Base-by-base conservation (phyloP, 2,113 vertebrate species). In the Clarias magur region DNA sequence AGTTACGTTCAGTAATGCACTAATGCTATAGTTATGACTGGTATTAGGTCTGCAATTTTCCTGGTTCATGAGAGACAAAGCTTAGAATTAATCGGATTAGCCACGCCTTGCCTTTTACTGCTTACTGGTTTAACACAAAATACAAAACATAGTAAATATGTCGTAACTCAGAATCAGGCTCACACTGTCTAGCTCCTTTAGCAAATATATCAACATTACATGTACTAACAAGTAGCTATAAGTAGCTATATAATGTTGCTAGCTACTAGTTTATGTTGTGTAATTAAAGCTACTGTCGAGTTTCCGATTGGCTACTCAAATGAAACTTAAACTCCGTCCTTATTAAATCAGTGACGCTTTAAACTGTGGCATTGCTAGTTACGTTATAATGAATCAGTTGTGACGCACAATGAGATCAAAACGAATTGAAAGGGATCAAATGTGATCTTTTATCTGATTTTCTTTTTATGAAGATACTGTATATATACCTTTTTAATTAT, bases 401-500 rank as follows among this genome's bases (percentile, higher is more conserved):
- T 86, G 85, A 48, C 42, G 78, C 65, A 70, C 65, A 67, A 82
- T 3, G 54, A 42, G 21, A 57, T 86, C 30, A 80, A 27, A 62
- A 38, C 2, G 19, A 85, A 62, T 30, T 78, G 57, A 85, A 72
- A n/a, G 16, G 30, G 27, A 63, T 63, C 23, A 48, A 25, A 73
- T 27, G 25, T 62, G 38, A 62, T 68, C 5, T 80, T 67, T 63
- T n/a, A 42, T 13, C 16, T 7, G 0, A 48, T 48, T 16, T 81
- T 42, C 4, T 63, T 65, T 85, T 67, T 63, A 78, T 30, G 57
- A 63, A 78, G 4, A 57, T 53, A 60, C 34, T 38, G 21, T 30
- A 30, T 53, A 54, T 53, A 53, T n/a, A 12, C 3, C 5, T 3
- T 67, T 19, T 85, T 79, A 17, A 56, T 79, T 25, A 7, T 53